Conservation (phyloP, 1,140 invertebrate genomes). For the Drosophila punjabiensis region DNA sequence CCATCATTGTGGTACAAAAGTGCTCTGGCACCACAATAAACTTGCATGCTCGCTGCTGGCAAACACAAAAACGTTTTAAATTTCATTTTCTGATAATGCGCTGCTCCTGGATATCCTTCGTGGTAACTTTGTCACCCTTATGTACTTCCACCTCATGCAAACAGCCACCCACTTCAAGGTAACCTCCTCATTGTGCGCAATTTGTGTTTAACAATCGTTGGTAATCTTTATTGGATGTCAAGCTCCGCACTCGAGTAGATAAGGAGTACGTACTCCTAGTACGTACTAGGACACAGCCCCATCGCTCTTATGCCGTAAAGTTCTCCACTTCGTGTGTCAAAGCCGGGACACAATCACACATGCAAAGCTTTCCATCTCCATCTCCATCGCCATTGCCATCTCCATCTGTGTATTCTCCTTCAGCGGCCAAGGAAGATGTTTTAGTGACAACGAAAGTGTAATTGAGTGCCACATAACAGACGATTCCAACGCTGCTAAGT, state of each 20-base stretch:
- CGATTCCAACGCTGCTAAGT: conserved; percentile 68
- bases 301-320: conserved; percentile 22
- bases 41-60: conserved; percentile 18
- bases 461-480: conserved; percentile 82
- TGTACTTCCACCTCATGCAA: conserved; percentile 37
- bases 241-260: conserved; percentile 32
- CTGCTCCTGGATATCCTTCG: conserved; percentile 59
- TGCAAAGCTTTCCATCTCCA: conserved; percentile 45
- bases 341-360: conserved; percentile 29
- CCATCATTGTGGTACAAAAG: conserved; percentile 16
- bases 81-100: conserved; percentile 78
- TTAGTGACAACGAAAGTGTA: conserved; percentile 81
- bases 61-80: conserved; percentile 65
- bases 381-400: neutral
- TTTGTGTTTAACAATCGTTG: conserved; percentile 82
- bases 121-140: conserved; percentile 48
- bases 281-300: conserved; percentile 55
- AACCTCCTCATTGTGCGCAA: conserved; percentile 80
- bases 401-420: conserved; percentile 3
- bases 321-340: conserved; percentile 74
- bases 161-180: conserved; percentile 25
- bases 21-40: conserved; percentile 19
- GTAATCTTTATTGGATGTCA: conserved; percentile 83
- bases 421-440: conserved; percentile 59
- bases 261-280: conserved; percentile 18